Conservation (phyloP, 2,797 vertebrate species). For the Jordanella pulchra region DNA sequence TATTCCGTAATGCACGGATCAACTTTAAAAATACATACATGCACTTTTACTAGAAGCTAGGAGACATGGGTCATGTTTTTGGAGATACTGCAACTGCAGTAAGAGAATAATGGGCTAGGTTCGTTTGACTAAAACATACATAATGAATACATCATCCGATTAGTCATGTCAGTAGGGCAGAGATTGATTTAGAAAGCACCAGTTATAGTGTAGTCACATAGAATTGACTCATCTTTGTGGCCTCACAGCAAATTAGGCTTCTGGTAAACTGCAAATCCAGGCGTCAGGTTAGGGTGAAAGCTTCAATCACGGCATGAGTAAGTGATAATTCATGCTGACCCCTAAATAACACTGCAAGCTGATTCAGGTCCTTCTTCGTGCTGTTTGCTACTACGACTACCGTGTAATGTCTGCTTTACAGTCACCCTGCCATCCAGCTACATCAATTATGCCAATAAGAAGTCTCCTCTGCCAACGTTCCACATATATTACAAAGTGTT, state of each 20-base stretch:
- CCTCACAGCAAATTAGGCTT: conserved; percentile 8
- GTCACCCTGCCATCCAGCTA: conserved; percentile 44
- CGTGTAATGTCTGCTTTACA: conserved; percentile 58
- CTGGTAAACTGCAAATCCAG: conserved; percentile 15
- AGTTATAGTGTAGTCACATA: not conserved
- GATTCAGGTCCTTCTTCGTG: conserved; percentile 46
- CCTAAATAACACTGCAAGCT: conserved; percentile 22
- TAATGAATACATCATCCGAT: not conserved
- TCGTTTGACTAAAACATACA: not conserved
- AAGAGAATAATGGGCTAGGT: not conserved
- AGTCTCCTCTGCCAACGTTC: conserved; percentile 46
- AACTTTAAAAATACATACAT: too few relatives aligned
- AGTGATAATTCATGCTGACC: conserved; percentile 54
- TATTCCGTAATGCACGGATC: too few relatives aligned
- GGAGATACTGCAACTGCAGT: too few relatives aligned
- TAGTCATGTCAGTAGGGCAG: not conserved
- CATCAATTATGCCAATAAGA: conserved; percentile 70
- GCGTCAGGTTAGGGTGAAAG: conserved; percentile 26
- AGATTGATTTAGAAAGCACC: not conserved
- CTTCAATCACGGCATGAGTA: conserved; percentile 25
- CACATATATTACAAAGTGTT: conserved; percentile 57
- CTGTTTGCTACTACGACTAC: conserved; percentile 33
- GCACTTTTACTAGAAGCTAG: too few relatives aligned
- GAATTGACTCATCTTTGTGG: not conserved
- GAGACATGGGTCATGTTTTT: too few relatives aligned